These are phyloP conservation scores for Podarcis raffonei DNA, from an alignment of 2,113 vertebrate species.

Conservation along the genomic window DNA sequence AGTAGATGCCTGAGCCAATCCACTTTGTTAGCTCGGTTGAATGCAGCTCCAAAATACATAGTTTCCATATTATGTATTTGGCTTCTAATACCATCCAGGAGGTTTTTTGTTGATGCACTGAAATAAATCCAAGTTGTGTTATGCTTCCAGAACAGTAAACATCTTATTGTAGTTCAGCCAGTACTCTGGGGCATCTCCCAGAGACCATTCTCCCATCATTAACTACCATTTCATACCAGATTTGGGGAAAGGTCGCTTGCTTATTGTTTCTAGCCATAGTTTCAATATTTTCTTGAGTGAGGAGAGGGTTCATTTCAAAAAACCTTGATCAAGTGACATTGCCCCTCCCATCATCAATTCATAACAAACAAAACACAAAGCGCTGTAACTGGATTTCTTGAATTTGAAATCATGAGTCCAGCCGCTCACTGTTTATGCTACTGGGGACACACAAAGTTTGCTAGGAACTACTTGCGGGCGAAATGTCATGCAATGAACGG, in stretches of 20 bases:
- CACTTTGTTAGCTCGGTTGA: neutral
- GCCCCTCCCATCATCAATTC: rapidly evolving
- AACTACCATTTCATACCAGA: neutral
- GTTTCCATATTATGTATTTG: neutral
- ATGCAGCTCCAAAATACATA: neutral
- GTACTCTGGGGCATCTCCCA: neutral
- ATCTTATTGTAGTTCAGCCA: neutral
- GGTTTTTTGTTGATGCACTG: neutral
- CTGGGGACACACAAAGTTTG: slow-evolving; percentile 31
- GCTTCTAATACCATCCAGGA: neutral
- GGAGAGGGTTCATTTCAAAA: neutral
- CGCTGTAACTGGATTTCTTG: neutral
- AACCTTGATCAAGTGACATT: neutral
- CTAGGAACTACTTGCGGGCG: slow-evolving; percentile 27
- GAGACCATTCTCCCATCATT: neutral
- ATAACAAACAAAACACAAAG: neutral
- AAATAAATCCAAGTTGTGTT: neutral
- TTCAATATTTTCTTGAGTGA: neutral
- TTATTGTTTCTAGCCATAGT: neutral
- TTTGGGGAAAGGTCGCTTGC: neutral
- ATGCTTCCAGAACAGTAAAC: neutral
- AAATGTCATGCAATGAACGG: slow-evolving; percentile 43
- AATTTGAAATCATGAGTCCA: slow-evolving; percentile 29
- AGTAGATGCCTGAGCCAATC: neutral
- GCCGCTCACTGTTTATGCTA: slow-evolving; percentile 38